These are phyloP conservation scores for Suillia variegata DNA, from an alignment of 2,888 invertebrate genomes.

Conservation along the genomic window DNA sequence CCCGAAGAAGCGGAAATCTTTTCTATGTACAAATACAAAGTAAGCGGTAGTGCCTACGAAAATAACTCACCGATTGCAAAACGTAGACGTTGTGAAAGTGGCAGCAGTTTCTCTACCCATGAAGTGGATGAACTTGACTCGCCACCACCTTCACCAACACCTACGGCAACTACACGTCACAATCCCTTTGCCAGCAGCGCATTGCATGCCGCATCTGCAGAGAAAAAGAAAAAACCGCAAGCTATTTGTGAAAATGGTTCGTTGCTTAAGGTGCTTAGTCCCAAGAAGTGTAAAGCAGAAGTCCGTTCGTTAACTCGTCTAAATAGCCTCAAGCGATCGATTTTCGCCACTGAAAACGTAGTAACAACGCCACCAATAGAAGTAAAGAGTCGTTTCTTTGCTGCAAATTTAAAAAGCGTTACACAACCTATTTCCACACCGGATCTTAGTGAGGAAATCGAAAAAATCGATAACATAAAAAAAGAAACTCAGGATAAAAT, in stretches of 20 bases:
- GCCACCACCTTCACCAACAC: slow-evolving; percentile 38
- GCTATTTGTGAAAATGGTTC: slow-evolving; percentile 44
- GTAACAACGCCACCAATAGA: slow-evolving; percentile 42
- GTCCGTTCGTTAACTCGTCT: slow-evolving; percentile 10
- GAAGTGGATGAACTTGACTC: slow-evolving; percentile 1
- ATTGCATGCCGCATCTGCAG: slow-evolving; percentile 26
- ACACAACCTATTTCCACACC: slow-evolving; percentile 6
- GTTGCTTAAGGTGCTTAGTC: slow-evolving; percentile 45
- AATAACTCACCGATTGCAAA: slow-evolving; percentile 25
- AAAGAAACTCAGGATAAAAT: slow-evolving; percentile 24
- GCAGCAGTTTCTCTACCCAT: slow-evolving; percentile 21
- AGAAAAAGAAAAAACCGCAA: slow-evolving; percentile 26
- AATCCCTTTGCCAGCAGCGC: slow-evolving; percentile 58
- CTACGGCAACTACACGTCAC: slow-evolving; percentile 47
- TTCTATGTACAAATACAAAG: slow-evolving; percentile 42
- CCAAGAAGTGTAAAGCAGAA: slow-evolving; percentile 35
- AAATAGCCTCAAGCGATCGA: slow-evolving; percentile 32
- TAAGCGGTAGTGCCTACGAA: slow-evolving; percentile 11
- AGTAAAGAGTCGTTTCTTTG: slow-evolving; percentile 69
- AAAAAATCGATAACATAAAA: slow-evolving; percentile 33
- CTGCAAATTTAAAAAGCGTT: slow-evolving; percentile 36
- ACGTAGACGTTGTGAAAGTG: slow-evolving; percentile 32
- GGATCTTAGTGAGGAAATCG: slow-evolving; percentile 33
- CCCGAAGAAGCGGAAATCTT: slow-evolving; percentile 52
- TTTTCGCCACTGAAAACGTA: slow-evolving; percentile 36